phyloP scores from a whole-genome alignment of 2,797 vertebrate genomes.

The Acanthurus leucopareius region DNA sequence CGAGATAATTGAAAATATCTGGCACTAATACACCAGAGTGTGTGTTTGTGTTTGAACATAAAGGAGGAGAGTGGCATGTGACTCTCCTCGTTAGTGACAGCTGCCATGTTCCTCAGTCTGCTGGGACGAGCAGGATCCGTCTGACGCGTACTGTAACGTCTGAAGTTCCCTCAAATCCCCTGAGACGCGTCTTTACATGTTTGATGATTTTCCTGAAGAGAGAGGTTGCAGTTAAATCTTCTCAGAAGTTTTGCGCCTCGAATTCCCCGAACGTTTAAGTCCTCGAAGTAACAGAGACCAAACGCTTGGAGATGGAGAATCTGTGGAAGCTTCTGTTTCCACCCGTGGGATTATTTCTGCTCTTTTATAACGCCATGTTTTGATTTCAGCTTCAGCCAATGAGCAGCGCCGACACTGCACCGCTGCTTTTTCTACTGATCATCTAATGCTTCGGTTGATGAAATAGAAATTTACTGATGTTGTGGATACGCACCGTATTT shows the following conservation, averaged over 20 bases:
- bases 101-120: constrained; percentile 85
- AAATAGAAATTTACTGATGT: constrained; percentile 86
- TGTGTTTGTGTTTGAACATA: constrained; percentile 84
- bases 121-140: constrained; percentile 72
- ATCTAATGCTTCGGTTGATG: constrained; percentile 80
- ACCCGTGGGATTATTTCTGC: constrained; percentile 61
- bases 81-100: constrained; percentile 87
- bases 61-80: constrained; percentile 80
- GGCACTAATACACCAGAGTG: constrained; percentile 75
- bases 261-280: constrained; percentile 71
- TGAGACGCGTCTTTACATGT: constrained; percentile 77
- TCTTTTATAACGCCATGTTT: constrained; percentile 59
- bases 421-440: constrained; percentile 65
- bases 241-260: constrained; percentile 69
- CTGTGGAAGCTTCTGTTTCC: constrained; percentile 43
- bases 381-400: constrained; percentile 55
- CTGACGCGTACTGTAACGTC: constrained; percentile 76
- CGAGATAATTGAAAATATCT: constrained; percentile 84
- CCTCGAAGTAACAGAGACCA: constrained; percentile 54
- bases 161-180: constrained; percentile 78
- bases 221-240: constrained; percentile 67
- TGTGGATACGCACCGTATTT: constrained; percentile 83
- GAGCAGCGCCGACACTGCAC: constrained; percentile 42
- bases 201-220: constrained; percentile 77
- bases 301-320: constrained; percentile 35